Percentiles rank a stretch among this genome's conserved stretches.
Conservation (phyloP, 64 coral and sea anemone genomes). For the Porites australiensis region DNA sequence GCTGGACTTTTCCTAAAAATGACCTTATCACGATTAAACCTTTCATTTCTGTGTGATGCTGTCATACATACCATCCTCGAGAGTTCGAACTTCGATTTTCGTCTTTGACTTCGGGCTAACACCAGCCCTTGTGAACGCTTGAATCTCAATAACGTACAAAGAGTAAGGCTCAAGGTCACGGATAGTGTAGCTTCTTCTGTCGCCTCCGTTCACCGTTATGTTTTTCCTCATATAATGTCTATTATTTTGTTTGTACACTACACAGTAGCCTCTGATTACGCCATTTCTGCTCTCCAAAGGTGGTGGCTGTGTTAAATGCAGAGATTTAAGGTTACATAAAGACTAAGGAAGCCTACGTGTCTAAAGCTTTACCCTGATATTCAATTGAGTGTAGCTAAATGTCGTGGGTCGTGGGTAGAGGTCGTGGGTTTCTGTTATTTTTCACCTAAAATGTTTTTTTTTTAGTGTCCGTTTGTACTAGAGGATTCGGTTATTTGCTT, state of each 20-base stretch:
- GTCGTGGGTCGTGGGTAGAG: too few species aligned
- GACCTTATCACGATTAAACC: too few species aligned
- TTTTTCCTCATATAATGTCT: conserved; percentile 55
- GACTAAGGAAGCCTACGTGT: neutral
- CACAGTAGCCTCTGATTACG: conserved; percentile 81
- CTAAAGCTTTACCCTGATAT: too few species aligned
- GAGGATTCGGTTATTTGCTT: too few species aligned
- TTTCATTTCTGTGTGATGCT: too few species aligned
- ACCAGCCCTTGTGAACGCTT: conserved; percentile 84
- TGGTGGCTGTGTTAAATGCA: conserved; percentile 55
- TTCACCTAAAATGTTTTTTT: too few species aligned
- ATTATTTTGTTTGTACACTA: conserved; percentile 68
- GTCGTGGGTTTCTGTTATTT: too few species aligned
- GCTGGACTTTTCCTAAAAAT: too few species aligned
- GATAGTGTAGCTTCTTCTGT: conserved; percentile 66
- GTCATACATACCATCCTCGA: conserved; percentile 80
- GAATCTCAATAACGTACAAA: conserved; percentile 61
- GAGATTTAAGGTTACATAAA: neutral
- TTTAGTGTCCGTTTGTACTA: too few species aligned
- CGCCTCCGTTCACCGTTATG: conserved; percentile 67
- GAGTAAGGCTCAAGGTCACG: conserved; percentile 48
- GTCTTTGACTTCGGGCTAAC: conserved; percentile 55
- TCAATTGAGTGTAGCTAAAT: too few species aligned
- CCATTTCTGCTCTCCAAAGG: conserved; percentile 73
- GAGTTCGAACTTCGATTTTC: conserved; percentile 31